Base-by-base conservation (phyloP, 1,140 invertebrate species). In the Pseudobourletiella spinata region DNA sequence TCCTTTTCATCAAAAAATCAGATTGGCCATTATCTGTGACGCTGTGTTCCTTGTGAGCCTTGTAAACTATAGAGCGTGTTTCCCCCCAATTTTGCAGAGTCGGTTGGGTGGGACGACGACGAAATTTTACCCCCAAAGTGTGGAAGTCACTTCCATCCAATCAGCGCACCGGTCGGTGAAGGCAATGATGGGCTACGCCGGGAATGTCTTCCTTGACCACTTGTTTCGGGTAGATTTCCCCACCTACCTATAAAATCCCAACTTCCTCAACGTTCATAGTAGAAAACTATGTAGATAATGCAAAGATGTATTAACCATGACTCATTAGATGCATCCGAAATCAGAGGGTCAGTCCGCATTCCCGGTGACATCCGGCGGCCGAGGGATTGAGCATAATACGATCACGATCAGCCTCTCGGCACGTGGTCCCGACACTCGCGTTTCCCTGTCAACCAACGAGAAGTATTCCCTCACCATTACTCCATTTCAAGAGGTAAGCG, bases 401-500 rank as follows among this genome's bases (percentile, higher is more conserved):
- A 39, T 70, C 0, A 39, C 59, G 6, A 70, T 70, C 30, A 65
- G 55, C 18, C 44, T 70, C 0, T 54, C 57, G 4, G 48, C 68
- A n/a, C 43, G 61, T 25, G 64, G 26, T 39, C 30, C 57, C 1
- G 68, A 67, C 15, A 67, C 68, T 4, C 24, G 61, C 32, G 44
- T 89, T 50, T 81, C 77, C 16, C 73, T 87, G 44, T 74, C 82
- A 2, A 83, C 84, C 0, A 81, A 86, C 57, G 87, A 90, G 74
- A 82, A 80, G 66, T 90, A 89, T 69, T 73, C 59, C 0, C 71
- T 89, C 0, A 75, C 75, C 1, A 76, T 87, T 18, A 72, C 72
- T 2, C 39, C 55, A 18, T 63, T 57, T 30, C 39, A 59, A 2
- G 55, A 66, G 52, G 63, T 64, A 32, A 48, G 15, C 8, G 30